These are phyloP conservation scores for Platysteira castanea DNA, from an alignment of 2,113 vertebrate species.

Conservation along the genomic window DNA sequence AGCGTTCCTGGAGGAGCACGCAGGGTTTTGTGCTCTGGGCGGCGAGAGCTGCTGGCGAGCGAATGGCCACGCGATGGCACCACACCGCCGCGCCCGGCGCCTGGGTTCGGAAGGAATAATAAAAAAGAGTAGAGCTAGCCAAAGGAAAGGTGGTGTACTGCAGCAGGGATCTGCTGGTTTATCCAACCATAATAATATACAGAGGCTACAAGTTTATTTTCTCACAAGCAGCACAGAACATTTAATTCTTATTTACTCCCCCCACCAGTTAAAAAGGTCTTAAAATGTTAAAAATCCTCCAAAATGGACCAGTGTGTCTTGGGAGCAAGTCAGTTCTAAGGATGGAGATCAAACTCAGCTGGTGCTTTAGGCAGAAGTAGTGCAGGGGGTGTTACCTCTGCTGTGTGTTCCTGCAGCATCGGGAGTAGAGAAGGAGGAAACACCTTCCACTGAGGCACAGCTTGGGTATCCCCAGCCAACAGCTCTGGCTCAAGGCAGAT, in stretches of 20 bases:
- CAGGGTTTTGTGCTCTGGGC: not conserved
- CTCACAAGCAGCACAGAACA: not conserved
- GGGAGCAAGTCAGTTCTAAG: not conserved
- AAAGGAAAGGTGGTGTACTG: not conserved
- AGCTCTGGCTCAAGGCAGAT: not conserved
- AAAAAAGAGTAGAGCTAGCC: not conserved
- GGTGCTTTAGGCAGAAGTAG: not conserved
- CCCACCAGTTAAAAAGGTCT: not conserved
- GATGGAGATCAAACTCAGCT: not conserved
- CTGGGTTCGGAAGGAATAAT: not conserved
- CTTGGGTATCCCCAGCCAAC: not conserved
- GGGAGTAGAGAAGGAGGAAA: not conserved
- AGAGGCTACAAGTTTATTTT: not conserved
- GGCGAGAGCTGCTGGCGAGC: not conserved
- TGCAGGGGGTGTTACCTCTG: not conserved
- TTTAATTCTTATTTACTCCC: not conserved
- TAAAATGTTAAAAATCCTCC: not conserved
- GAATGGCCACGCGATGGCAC: constrained; percentile 14
- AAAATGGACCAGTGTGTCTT: not conserved
- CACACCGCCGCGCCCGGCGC: not conserved
- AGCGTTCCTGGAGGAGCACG: accelerated
- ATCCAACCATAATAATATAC: not conserved
- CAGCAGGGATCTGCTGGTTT: not conserved
- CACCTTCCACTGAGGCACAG: not conserved
- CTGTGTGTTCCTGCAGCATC: not conserved